Conservation (phyloP, 2,888 invertebrate species). For the Entomobrya proxima region DNA sequence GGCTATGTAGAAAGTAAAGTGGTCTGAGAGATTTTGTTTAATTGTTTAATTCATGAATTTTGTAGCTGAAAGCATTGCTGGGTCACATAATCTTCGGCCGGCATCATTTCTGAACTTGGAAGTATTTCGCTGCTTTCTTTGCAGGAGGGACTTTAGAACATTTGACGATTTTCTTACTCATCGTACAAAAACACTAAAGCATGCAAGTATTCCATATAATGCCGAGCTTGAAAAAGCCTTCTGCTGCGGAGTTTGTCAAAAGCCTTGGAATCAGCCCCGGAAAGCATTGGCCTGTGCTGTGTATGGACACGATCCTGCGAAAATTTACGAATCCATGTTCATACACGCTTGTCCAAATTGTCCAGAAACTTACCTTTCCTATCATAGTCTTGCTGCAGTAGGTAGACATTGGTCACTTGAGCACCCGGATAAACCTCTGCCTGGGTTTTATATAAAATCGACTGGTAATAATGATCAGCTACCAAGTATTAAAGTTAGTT, state of each 20-base stretch:
- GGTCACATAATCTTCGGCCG: neutral
- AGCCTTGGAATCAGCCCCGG: conserved; percentile 21
- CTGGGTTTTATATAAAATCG: neutral
- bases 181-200: neutral
- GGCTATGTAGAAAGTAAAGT: too few species aligned
- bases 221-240: conserved; percentile 23
- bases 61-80: conserved; percentile 4
- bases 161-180: conserved; percentile 13
- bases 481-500: conserved; percentile 2
- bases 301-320: conserved; percentile 15
- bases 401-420: neutral
- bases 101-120: conserved; percentile 6
- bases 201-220: neutral
- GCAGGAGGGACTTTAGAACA: neutral
- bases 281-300: conserved; percentile 33
- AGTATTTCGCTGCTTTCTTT: conserved; percentile 35
- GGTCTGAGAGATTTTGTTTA: too few species aligned
- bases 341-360: conserved; percentile 1
- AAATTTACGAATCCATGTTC: conserved; percentile 27
- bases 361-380: neutral
- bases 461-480: neutral
- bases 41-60: neutral
- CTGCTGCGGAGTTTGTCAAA: conserved; percentile 29
- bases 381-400: conserved; percentile 22
- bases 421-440: neutral